Conservation (phyloP, 1,140 invertebrate genomes). For the Pogonomyrmex barbatus region DNA sequence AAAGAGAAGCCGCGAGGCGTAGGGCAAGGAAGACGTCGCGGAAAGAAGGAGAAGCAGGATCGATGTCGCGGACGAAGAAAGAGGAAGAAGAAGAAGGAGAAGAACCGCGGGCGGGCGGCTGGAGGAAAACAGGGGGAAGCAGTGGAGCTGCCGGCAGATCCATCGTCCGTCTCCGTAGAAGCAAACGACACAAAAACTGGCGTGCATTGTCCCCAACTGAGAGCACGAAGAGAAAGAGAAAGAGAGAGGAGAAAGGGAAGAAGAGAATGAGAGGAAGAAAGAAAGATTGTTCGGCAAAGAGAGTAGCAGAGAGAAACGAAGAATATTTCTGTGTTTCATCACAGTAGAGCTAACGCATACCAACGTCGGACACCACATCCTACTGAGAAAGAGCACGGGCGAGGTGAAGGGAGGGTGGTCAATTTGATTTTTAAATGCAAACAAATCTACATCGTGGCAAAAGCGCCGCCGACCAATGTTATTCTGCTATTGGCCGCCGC, state of each 20-base stretch:
- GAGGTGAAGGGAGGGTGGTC: slow-evolving; percentile 64
- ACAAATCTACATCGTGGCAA: slow-evolving; percentile 86
- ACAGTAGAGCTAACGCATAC: slow-evolving; percentile 78
- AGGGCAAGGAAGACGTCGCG: slow-evolving; percentile 61
- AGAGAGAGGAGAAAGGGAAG: slow-evolving; percentile 63
- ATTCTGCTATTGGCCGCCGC: slow-evolving; percentile 58
- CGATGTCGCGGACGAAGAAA: slow-evolving; percentile 10
- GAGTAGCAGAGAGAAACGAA: slow-evolving; percentile 33
- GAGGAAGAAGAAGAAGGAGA: slow-evolving; percentile 12
- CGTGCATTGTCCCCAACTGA: slow-evolving; percentile 83
- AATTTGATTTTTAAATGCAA: slow-evolving; percentile 87
- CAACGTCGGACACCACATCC: slow-evolving; percentile 71
- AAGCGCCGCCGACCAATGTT: slow-evolving; percentile 82
- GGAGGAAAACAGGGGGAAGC: slow-evolving; percentile 52
- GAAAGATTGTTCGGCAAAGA: background rate
- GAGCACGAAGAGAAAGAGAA: slow-evolving; percentile 70
- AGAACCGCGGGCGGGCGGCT: slow-evolving; percentile 45
- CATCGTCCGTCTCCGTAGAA: slow-evolving; percentile 78
- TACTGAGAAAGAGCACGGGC: slow-evolving; percentile 66
- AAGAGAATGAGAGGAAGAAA: slow-evolving; percentile 23
- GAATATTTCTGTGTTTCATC: slow-evolving; percentile 64
- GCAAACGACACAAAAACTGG: slow-evolving; percentile 85
- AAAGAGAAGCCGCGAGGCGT: slow-evolving; percentile 58
- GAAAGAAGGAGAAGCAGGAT: slow-evolving; percentile 48
- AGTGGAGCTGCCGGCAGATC: slow-evolving; percentile 68